Evolutionary conservation across 2,113 vertebrate species (phyloP).

Genomic region (Synodontis membranacea): DNA sequence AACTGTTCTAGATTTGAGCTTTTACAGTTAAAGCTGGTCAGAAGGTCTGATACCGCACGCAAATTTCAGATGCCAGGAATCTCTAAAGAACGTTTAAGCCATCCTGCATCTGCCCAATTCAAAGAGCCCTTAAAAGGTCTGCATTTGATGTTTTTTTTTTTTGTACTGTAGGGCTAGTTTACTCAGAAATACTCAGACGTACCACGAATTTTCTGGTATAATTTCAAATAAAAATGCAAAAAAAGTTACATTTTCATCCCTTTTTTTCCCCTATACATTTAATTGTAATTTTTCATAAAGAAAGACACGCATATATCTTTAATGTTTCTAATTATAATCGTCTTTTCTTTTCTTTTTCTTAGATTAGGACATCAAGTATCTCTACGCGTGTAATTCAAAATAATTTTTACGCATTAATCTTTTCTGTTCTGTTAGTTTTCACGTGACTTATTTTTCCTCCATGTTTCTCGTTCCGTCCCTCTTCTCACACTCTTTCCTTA

Average conservation of each 20-base stretch:
- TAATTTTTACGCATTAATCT: neutral
- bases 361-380: neutral
- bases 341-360: neutral
- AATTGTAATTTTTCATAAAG: neutral
- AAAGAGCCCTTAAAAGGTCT: neutral
- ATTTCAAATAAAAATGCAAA: too few species aligned
- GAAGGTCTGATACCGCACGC: too few species aligned
- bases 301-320: neutral
- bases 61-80: neutral
- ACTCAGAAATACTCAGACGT: too few species aligned
- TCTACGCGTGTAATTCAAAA: neutral
- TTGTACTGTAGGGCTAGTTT: neutral
- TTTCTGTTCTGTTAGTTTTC: neutral
- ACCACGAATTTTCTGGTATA: too few species aligned
- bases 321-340: too few species aligned
- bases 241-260: too few species aligned
- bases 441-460: neutral
- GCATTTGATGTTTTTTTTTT: neutral
- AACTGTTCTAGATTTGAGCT: neutral
- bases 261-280: too few species aligned
- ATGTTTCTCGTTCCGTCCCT: neutral
- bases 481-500: neutral
- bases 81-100: neutral
- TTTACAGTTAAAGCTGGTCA: neutral
- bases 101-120: neutral